phyloP scores from a whole-genome alignment of 1,140 invertebrate species.

The Philopotamus ludificatus region DNA sequence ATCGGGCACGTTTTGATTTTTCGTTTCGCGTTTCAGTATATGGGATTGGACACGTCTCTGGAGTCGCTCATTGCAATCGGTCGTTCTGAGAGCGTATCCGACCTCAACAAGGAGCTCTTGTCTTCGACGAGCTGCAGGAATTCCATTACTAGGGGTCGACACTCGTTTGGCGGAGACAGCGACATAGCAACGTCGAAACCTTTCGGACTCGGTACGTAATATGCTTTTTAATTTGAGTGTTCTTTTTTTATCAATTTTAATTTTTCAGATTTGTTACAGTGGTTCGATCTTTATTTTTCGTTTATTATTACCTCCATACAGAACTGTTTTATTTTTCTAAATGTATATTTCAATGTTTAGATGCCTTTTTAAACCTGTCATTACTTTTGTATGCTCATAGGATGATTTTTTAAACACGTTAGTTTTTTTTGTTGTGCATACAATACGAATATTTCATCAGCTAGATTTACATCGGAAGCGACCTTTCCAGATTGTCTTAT shows the following conservation, averaged over 20 bases:
- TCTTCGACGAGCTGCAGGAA: constrained; percentile 44
- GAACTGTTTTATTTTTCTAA: not conserved
- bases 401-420: not conserved
- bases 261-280: not conserved
- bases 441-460: not conserved
- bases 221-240: not conserved
- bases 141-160: constrained; percentile 45
- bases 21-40: constrained; percentile 64
- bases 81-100: constrained; percentile 79
- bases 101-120: constrained; percentile 65
- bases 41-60: constrained; percentile 75
- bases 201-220: constrained; percentile 74
- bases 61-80: constrained; percentile 70
- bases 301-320: not conserved
- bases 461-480: not conserved
- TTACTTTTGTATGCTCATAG: not conserved
- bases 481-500: not conserved
- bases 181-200: constrained; percentile 65
- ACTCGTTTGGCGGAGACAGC: constrained; percentile 57
- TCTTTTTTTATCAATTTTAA: constrained; percentile 6
- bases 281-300: not conserved
- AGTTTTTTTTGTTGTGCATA: not conserved
- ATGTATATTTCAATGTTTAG: constrained; percentile 6
- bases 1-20: no score
- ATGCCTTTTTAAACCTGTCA: constrained; percentile 15